A percentile compares a stretch with the other conserved stretches of the same genome.
Conservation (phyloP, 2,888 invertebrate genomes). For the Calliscelio sp. region DNA sequence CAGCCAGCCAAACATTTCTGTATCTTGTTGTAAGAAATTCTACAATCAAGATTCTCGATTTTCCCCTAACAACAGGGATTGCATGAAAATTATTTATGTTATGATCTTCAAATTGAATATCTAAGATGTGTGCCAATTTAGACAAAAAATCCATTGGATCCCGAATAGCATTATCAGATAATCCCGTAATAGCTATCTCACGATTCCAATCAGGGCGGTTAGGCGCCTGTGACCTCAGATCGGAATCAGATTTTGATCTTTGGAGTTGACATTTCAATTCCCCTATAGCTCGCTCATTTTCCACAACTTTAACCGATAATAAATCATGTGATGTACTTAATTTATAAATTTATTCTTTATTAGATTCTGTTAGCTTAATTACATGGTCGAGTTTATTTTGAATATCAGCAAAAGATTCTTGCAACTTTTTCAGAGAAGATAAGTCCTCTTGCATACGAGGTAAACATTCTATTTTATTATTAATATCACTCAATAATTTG, state of each 20-base stretch:
- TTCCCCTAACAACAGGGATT: too few species aligned
- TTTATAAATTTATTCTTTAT: not conserved
- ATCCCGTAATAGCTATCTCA: not conserved
- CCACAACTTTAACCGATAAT: not conserved
- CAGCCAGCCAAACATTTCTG: too few species aligned
- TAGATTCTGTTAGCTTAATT: not conserved
- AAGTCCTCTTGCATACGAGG: not conserved
- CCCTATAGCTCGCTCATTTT: not conserved
- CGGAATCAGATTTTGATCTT: not conserved
- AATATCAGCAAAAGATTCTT: not conserved
- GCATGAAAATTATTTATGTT: not conserved
- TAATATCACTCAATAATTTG: too few species aligned
- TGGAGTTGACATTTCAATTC: not conserved
- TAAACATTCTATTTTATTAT: slow-evolving; percentile 1
- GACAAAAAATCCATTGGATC: not conserved
- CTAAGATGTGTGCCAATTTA: not conserved
- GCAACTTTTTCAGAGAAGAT: not conserved
- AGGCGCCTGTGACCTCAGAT: not conserved
- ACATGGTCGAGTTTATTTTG: not conserved
- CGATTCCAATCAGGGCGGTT: not conserved
- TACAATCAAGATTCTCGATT: too few species aligned
- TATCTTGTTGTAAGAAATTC: too few species aligned
- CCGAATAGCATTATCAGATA: not conserved
- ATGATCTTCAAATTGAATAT: too few species aligned
- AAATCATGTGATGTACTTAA: not conserved